A percentile compares a stretch with the other conserved stretches of the same genome.
Evolutionary conservation across 2,888 invertebrate species (phyloP).

Genomic region (Mantis religiosa): DNA sequence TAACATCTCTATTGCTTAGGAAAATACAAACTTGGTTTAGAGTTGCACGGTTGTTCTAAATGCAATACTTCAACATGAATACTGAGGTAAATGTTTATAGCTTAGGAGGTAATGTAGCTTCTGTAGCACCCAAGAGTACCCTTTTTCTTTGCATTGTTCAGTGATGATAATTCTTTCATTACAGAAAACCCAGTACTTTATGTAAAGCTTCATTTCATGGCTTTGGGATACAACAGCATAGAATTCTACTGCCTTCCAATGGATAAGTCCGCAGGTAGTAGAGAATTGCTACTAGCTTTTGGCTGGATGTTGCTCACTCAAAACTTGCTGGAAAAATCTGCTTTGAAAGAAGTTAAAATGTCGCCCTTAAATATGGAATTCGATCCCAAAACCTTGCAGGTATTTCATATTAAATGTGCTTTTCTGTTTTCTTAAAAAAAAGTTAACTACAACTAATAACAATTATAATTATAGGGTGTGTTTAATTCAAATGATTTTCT

Average conservation of each 20-base stretch:
- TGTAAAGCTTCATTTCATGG: constrained; percentile 41
- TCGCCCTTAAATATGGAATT: constrained; percentile 39
- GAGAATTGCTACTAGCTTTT: constrained; percentile 42
- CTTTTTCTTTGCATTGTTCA: neutral
- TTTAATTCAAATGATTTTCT: too few relatives aligned
- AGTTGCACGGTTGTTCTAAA: too few relatives aligned
- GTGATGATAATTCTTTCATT: neutral
- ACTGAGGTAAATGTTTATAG: too few relatives aligned
- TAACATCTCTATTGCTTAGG: too few relatives aligned
- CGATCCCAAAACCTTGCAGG: constrained; percentile 12
- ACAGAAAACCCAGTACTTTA: constrained; percentile 35
- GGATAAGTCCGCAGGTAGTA: constrained; percentile 35
- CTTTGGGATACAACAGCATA: constrained; percentile 39
- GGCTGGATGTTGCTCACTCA: constrained; percentile 41
- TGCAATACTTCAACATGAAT: too few relatives aligned
- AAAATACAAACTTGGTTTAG: too few relatives aligned
- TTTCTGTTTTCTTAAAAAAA: too few relatives aligned
- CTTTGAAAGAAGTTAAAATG: constrained; percentile 35
- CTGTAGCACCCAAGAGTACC: too few relatives aligned
- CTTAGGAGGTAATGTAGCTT: too few relatives aligned
- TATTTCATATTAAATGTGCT: neutral
- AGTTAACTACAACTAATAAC: too few relatives aligned
- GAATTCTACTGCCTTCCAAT: constrained; percentile 41
- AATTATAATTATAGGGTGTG: too few relatives aligned
- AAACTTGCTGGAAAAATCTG: constrained; percentile 35